These are phyloP conservation scores for Gadopsis marmoratus DNA, from an alignment of 2,797 vertebrate genomes.

Conservation along the genomic window DNA sequence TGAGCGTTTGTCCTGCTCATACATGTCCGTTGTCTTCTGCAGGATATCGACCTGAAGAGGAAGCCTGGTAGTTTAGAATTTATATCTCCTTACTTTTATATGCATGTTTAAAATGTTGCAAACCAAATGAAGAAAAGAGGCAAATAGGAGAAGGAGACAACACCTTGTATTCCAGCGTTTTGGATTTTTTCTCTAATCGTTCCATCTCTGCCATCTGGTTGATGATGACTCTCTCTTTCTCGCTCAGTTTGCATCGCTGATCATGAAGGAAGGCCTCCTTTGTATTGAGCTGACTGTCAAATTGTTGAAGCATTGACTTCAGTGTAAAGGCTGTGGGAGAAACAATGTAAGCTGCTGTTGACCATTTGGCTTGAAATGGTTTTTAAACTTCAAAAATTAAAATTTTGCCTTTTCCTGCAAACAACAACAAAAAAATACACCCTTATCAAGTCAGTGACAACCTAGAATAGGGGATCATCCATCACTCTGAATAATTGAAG, in stretches of 20 bases:
- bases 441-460: neutral
- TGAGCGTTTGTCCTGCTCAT: conserved; percentile 93
- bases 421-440: neutral
- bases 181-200: conserved; percentile 93
- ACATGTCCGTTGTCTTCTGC: conserved; percentile 94
- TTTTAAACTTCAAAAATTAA: neutral
- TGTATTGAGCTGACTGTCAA: conserved; percentile 84
- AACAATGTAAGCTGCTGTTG: neutral
- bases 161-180: conserved; percentile 97
- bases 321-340: conserved; percentile 77
- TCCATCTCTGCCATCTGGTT: conserved; percentile 90
- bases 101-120: neutral
- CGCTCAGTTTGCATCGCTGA: conserved; percentile 86
- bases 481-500: too few species aligned
- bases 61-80: too few species aligned
- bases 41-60: conserved; percentile 91
- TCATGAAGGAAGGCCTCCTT: conserved; percentile 89
- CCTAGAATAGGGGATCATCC: neutral
- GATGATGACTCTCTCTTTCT: conserved; percentile 90
- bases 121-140: neutral
- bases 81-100: neutral
- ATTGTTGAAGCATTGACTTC: conserved; percentile 90
- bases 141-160: neutral
- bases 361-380: neutral
- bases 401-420: neutral